Conservation (phyloP, 2,888 invertebrate species). For the Pseudolycoriella hygida region DNA sequence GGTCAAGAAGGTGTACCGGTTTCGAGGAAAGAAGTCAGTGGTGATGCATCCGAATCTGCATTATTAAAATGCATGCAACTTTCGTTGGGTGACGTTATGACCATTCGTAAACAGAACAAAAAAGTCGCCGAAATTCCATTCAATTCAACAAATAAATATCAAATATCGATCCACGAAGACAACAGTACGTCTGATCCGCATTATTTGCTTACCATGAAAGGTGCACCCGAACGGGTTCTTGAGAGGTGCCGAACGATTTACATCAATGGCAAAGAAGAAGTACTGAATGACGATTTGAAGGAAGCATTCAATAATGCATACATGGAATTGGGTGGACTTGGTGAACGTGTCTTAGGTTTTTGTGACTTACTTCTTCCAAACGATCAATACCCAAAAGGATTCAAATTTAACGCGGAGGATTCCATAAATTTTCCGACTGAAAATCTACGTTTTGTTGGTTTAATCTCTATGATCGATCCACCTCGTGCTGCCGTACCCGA, state of each 20-base stretch:
- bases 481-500: slow-evolving; percentile 94
- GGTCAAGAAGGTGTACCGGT: slow-evolving; percentile 86
- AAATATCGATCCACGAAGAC: slow-evolving; percentile 86
- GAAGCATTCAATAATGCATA: slow-evolving; percentile 91
- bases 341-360: too few species aligned
- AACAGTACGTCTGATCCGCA: slow-evolving; percentile 82
- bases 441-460: too few species aligned
- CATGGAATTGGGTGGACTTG: slow-evolving; percentile 76
- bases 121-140: too few species aligned
- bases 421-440: slow-evolving; percentile 79
- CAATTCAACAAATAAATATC: too few species aligned
- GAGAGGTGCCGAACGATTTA: slow-evolving; percentile 83
- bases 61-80: slow-evolving; percentile 86
- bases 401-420: slow-evolving; percentile 79
- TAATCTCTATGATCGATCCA: slow-evolving; percentile 98
- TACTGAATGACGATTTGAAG: slow-evolving; percentile 84
- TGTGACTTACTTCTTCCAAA: slow-evolving; percentile 83
- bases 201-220: too few species aligned
- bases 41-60: slow-evolving; percentile 90
- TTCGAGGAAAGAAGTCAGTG: slow-evolving; percentile 84
- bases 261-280: slow-evolving; percentile 82
- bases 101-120: slow-evolving; percentile 66
- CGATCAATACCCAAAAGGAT: slow-evolving; percentile 83
- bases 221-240: slow-evolving; percentile 87
- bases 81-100: slow-evolving; percentile 71